phyloP scores from a whole-genome alignment of 1,140 invertebrate genomes.

The Triops cancriformis region DNA sequence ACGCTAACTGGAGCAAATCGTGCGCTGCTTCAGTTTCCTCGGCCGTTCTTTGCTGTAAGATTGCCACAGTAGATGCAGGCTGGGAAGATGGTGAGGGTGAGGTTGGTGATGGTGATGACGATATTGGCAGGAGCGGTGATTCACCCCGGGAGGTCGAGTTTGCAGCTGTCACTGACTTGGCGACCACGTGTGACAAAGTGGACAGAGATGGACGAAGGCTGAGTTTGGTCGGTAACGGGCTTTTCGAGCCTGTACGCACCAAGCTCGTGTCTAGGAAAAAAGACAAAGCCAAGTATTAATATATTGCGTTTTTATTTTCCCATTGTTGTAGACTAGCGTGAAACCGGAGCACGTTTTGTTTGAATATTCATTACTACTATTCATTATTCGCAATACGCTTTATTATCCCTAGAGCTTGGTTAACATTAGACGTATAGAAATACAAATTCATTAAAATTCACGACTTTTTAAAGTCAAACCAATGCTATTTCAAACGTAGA shows the following conservation, averaged over 20 bases:
- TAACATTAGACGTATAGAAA: too few relatives aligned
- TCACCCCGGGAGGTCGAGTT: not conserved
- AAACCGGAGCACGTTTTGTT: too few relatives aligned
- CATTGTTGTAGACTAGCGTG: too few relatives aligned
- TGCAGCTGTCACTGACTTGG: not conserved
- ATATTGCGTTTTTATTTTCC: too few relatives aligned
- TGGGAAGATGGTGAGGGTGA: not conserved
- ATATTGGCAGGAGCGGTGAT: not conserved
- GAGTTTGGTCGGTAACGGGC: not conserved
- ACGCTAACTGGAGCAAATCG: conserved; percentile 35
- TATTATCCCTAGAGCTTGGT: too few relatives aligned
- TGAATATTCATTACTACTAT: too few relatives aligned
- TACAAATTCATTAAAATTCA: too few relatives aligned
- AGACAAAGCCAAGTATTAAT: not conserved
- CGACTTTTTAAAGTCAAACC: too few relatives aligned
- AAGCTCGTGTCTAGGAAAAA: not conserved
- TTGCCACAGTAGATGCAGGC: not conserved
- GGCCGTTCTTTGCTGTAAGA: conserved; percentile 28
- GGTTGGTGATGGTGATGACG: not conserved
- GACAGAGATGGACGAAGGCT: not conserved
- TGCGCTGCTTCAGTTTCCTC: conserved; percentile 37
- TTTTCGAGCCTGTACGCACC: not conserved
- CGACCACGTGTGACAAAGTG: not conserved
- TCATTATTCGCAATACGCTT: too few relatives aligned
- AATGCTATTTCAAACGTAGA: too few relatives aligned